Conservation (phyloP, 35 echinoderm and acorn worm species). For the Diadema setosum region DNA sequence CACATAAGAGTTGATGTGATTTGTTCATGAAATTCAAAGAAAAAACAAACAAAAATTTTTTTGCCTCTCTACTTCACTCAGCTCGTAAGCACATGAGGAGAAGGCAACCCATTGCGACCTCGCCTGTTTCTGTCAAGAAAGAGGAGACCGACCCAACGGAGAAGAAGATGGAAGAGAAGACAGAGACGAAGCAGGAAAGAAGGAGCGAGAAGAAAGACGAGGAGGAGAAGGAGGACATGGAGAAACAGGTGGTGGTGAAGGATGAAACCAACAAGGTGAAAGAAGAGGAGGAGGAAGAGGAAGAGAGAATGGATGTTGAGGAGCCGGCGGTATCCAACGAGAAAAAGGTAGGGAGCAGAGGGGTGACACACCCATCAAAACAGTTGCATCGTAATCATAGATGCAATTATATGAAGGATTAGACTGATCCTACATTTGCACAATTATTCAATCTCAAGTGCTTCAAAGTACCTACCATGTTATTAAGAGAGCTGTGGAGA, state of each 20-base stretch:
- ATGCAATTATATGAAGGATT: too few relatives aligned
- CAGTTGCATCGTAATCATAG: background rate
- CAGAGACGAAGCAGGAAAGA: background rate
- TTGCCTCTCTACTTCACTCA: too few relatives aligned
- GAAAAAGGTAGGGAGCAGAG: background rate
- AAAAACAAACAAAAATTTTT: too few relatives aligned
- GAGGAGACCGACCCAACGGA: background rate
- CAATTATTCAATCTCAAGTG: too few relatives aligned
- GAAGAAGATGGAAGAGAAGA: background rate
- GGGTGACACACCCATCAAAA: background rate
- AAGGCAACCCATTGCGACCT: background rate
- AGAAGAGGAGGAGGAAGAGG: background rate
- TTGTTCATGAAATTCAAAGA: too few relatives aligned
- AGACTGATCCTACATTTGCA: too few relatives aligned
- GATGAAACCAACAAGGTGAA: background rate
- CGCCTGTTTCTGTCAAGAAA: too few relatives aligned
- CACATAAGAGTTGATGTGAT: too few relatives aligned
- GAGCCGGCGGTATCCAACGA: background rate
- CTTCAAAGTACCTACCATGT: too few relatives aligned
- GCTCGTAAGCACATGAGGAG: constrained; percentile 76
- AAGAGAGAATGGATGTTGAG: background rate
- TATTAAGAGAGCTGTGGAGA: too few relatives aligned
- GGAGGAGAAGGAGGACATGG: background rate
- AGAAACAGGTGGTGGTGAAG: background rate
- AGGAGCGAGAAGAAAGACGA: constrained; percentile 33